These are phyloP conservation scores for Oxyura jamaicensis DNA, from an alignment of 2,113 vertebrate species.

Conservation along the genomic window DNA sequence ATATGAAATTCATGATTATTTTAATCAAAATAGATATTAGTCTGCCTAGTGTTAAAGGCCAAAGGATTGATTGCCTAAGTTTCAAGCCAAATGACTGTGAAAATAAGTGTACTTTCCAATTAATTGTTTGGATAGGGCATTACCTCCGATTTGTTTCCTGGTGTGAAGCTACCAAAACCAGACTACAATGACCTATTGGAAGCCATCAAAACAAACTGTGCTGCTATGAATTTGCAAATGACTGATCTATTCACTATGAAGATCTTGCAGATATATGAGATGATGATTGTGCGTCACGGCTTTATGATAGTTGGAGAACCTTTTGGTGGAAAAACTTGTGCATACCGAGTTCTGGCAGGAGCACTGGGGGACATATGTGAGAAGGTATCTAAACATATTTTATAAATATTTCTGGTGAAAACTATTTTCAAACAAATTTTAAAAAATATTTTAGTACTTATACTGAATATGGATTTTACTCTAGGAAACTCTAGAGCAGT, in stretches of 20 bases:
- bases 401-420: not conserved
- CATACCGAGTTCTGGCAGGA: conserved; percentile 86
- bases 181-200: conserved; percentile 85
- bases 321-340: conserved; percentile 90
- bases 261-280: conserved; percentile 91
- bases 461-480: not conserved
- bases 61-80: not conserved
- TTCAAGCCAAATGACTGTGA: not conserved
- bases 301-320: conserved; percentile 95
- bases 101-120: conserved; percentile 3
- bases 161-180: conserved; percentile 86
- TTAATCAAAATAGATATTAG: not conserved
- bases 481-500: not conserved
- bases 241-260: conserved; percentile 86
- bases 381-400: conserved; percentile 74
- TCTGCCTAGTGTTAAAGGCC: not conserved
- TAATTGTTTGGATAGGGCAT: conserved; percentile 80
- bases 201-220: conserved; percentile 84
- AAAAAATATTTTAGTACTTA: not conserved
- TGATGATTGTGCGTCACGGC: conserved; percentile 93
- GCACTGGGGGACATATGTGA: conserved; percentile 83
- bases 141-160: conserved; percentile 92
- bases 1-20: not conserved
- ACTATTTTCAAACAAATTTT: not conserved
- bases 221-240: conserved; percentile 89